phyloP scores from a whole-genome alignment of 2,888 invertebrate genomes.

The Synanthedon vespiformis region DNA sequence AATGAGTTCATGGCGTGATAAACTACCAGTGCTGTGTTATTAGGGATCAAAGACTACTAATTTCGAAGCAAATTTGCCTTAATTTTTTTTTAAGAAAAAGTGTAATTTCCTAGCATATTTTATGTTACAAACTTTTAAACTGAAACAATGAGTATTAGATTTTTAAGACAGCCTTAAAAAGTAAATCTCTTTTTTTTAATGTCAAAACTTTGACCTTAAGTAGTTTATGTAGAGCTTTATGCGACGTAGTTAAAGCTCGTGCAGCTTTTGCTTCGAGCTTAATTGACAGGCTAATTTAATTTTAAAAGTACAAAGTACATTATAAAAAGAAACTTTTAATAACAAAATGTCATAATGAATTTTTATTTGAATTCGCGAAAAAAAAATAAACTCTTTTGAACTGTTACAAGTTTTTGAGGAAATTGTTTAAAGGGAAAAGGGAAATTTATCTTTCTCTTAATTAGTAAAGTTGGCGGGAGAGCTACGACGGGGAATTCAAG shows the following conservation, averaged over 20 bases:
- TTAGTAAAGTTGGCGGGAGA: conserved; percentile 58
- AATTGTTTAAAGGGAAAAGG: conserved; percentile 59
- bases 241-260: neutral
- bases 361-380: conserved; percentile 28
- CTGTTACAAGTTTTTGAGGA: conserved; percentile 46
- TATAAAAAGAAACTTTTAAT: conserved; percentile 7
- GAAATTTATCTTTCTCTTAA: conserved; percentile 68
- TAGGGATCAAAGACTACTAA: conserved; percentile 29
- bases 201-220: neutral
- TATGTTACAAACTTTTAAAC: too few species aligned
- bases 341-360: conserved; percentile 18
- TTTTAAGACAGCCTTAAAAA: too few species aligned
- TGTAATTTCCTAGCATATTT: too few species aligned
- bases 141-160: too few species aligned
- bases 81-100: neutral
- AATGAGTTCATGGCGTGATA: conserved; percentile 63
- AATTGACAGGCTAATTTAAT: neutral
- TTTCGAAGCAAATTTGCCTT: conserved; percentile 9
- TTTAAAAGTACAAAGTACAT: too few species aligned
- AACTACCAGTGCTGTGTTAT: conserved; percentile 31
- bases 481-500: conserved; percentile 48
- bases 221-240: neutral
- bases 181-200: too few species aligned
- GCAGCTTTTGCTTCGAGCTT: neutral
- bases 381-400: conserved; percentile 28